phyloP scores from a whole-genome alignment of 1,140 invertebrate genomes.

The Metaphire vulgaris region DNA sequence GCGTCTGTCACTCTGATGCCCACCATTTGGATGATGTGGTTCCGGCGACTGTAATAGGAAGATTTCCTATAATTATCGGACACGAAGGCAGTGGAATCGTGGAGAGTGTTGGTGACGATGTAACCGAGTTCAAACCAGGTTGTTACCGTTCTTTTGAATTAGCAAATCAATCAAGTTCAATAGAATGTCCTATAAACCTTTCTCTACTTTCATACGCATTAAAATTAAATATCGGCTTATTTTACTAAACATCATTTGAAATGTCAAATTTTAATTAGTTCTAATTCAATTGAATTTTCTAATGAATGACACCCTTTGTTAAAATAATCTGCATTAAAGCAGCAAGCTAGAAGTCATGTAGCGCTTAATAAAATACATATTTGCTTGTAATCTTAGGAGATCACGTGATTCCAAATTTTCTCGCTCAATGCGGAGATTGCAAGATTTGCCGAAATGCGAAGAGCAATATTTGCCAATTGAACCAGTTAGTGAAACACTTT shows the following conservation, averaged over 20 bases:
- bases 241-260: too few relatives aligned
- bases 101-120: constrained; percentile 89
- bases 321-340: too few relatives aligned
- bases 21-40: constrained; percentile 87
- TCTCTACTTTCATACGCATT: too few relatives aligned
- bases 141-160: constrained; percentile 22
- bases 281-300: too few relatives aligned
- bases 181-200: too few relatives aligned
- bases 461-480: constrained; percentile 94
- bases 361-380: too few relatives aligned
- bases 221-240: too few relatives aligned
- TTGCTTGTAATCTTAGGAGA: constrained; percentile 66
- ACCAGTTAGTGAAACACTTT: constrained; percentile 57
- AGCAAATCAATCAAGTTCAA: too few relatives aligned
- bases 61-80: constrained; percentile 78
- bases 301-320: too few relatives aligned
- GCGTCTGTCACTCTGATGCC: constrained; percentile 96
- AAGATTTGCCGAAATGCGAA: constrained; percentile 92
- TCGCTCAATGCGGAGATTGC: constrained; percentile 91
- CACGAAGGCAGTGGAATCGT: constrained; percentile 80
- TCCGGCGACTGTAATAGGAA: constrained; percentile 86
- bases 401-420: constrained; percentile 90
- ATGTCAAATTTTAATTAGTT: too few relatives aligned
- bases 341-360: too few relatives aligned
- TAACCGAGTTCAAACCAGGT: constrained; percentile 76